These are phyloP conservation scores for Fissipunctia ypsillon DNA, from an alignment of 2,888 invertebrate species.

Conservation along the genomic window DNA sequence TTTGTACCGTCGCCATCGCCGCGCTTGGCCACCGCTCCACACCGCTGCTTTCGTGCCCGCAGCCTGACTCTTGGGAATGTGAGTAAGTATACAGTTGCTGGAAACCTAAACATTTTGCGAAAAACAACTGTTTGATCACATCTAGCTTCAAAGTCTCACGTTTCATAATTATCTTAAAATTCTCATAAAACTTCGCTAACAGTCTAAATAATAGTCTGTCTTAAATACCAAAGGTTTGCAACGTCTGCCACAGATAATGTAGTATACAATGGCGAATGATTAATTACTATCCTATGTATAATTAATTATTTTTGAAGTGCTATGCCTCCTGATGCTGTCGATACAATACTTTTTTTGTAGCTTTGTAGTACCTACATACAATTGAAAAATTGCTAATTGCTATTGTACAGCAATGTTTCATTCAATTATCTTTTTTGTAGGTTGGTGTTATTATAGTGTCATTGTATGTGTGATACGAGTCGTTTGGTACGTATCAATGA, in stretches of 20 bases:
- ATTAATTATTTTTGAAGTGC: slow-evolving; percentile 52
- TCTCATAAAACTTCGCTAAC: background rate
- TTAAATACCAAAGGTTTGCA: slow-evolving; percentile 35
- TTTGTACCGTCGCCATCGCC: too few relatives aligned
- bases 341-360: slow-evolving; percentile 38
- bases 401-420: slow-evolving; percentile 45
- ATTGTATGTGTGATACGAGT: background rate
- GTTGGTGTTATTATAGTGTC: background rate
- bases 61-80: background rate
- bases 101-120: background rate
- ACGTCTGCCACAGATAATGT: slow-evolving; percentile 31
- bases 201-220: background rate
- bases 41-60: too few relatives aligned
- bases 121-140: background rate
- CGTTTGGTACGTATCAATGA: background rate
- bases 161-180: background rate
- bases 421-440: slow-evolving; percentile 47
- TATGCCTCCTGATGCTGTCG: slow-evolving; percentile 10
- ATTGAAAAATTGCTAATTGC: too few relatives aligned
- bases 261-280: slow-evolving; percentile 45
- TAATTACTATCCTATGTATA: slow-evolving; percentile 46
- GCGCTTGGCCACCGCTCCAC: too few relatives aligned
- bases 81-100: background rate
- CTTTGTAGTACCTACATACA: background rate
- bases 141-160: background rate